These are phyloP conservation scores for Aphidius colemani DNA, from an alignment of 2,888 invertebrate species.

Conservation along the genomic window DNA sequence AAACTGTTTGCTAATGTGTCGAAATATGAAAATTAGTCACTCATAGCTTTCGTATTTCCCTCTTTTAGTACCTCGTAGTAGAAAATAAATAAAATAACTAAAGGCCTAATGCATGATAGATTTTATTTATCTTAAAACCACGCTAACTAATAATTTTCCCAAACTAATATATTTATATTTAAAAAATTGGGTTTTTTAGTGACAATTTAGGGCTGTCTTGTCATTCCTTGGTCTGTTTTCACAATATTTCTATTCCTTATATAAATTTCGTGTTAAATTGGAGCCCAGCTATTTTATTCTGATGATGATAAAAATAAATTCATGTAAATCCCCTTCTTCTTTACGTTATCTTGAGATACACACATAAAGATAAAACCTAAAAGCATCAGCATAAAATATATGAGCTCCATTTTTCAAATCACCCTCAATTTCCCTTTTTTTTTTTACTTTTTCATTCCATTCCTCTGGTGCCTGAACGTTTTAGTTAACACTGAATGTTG, in stretches of 20 bases:
- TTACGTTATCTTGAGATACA: background rate
- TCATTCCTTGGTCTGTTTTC: conserved; percentile 3
- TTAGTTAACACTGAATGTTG: conserved; percentile 48
- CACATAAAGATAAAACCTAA: background rate
- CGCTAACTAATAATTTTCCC: conserved; percentile 28
- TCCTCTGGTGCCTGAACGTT: conserved; percentile 24
- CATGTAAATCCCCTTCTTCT: background rate
- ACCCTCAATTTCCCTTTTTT: conserved; percentile 1
- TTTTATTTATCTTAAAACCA: conserved; percentile 31
- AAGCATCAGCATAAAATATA: conserved; percentile 13
- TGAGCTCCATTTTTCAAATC: conserved; percentile 4
- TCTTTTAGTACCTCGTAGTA: conserved; percentile 48
- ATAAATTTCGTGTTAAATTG: background rate
- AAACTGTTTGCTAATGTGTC: conserved; percentile 37
- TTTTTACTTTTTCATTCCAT: background rate
- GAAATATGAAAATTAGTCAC: conserved; percentile 43
- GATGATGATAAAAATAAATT: background rate
- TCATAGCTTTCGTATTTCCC: conserved; percentile 40
- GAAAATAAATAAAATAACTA: conserved; percentile 2
- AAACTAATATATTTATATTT: background rate
- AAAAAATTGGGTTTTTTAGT: conserved; percentile 22
- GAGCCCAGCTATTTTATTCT: conserved; percentile 15
- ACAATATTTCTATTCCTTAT: background rate
- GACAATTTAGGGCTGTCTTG: conserved; percentile 21
- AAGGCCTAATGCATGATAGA: conserved; percentile 53